Conservation (phyloP, 2,113 vertebrate species). For the Leucoraja erinaceus region DNA sequence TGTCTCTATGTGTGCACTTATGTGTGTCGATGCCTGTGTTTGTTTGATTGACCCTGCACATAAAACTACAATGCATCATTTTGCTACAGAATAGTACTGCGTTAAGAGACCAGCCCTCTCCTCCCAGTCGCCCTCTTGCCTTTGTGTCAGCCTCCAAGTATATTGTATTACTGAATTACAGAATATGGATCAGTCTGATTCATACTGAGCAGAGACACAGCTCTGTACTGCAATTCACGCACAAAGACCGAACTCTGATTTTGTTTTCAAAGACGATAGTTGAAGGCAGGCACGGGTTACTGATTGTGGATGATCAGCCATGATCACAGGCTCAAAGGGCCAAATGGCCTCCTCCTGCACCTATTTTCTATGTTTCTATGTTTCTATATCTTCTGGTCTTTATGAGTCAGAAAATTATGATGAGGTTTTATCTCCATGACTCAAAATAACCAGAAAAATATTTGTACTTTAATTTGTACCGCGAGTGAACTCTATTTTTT, state of each 20-base stretch:
- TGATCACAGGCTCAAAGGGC: no score
- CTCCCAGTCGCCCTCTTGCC: background rate
- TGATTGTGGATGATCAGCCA: no score
- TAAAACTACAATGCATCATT: background rate
- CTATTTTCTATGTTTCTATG: no score
- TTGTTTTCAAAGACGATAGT: background rate
- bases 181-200: background rate
- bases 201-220: background rate
- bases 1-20: background rate
- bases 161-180: conserved; percentile 12
- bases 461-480: background rate
- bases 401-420: conserved; percentile 21
- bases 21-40: background rate
- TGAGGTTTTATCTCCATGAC: conserved; percentile 30
- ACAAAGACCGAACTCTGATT: background rate
- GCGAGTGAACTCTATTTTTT: background rate
- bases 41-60: background rate
- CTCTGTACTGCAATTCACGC: background rate
- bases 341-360: no score
- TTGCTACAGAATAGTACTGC: background rate
- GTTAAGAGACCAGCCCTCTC: background rate
- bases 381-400: background rate
- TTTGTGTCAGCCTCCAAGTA: background rate
- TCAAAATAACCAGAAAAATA: conserved; percentile 33
- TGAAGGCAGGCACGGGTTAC: background rate